Evolutionary conservation across 2,113 vertebrate species (phyloP).

Genomic region (Lampris megalopsis): DNA sequence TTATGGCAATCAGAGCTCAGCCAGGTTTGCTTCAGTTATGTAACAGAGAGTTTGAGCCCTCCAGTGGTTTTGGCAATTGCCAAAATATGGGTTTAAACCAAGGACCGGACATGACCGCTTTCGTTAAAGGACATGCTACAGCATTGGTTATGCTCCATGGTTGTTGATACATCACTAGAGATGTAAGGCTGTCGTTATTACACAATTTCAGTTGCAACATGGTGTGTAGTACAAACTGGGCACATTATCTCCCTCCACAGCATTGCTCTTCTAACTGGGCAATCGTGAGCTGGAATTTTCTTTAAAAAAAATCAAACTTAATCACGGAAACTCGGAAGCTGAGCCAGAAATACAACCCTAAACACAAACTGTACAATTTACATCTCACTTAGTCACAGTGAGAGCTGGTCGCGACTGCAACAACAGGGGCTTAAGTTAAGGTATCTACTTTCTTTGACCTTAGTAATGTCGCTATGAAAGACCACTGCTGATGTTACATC

Average conservation of each 20-base stretch:
- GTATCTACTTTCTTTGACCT: constrained; percentile 26
- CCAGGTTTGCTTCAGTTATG: not conserved
- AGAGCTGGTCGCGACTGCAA: not conserved
- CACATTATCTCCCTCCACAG: not conserved
- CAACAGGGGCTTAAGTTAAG: not conserved
- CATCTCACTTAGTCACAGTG: too few species aligned
- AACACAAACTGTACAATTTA: not conserved
- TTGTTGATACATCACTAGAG: not conserved
- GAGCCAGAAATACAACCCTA: not conserved
- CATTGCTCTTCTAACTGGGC: not conserved
- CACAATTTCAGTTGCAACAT: not conserved
- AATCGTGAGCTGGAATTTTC: too few species aligned
- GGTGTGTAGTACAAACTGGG: not conserved
- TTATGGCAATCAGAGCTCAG: not conserved
- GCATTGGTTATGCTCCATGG: not conserved
- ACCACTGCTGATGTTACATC: not conserved
- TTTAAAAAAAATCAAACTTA: too few species aligned
- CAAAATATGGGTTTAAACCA: too few species aligned
- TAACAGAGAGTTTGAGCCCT: not conserved
- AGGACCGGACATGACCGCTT: not conserved
- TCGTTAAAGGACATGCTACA: not conserved
- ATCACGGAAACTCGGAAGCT: too few species aligned
- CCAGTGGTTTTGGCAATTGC: not conserved
- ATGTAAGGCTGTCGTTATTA: not conserved
- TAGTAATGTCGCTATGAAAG: not conserved